Conservation (phyloP, 2,113 vertebrate genomes). For the Leptodactylus fuscus region DNA sequence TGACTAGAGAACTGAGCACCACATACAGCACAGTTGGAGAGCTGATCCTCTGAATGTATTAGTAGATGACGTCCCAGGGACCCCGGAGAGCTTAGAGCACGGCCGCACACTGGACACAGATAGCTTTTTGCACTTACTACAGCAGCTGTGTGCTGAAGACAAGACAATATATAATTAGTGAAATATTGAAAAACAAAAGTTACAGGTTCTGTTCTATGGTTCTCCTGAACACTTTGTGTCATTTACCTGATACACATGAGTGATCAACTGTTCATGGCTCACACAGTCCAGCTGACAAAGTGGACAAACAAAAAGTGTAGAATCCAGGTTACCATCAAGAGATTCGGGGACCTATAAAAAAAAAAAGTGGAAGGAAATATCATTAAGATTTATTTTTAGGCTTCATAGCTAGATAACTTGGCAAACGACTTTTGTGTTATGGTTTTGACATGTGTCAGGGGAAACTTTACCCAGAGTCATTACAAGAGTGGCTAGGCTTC, state of each 20-base stretch:
- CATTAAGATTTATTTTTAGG: background rate
- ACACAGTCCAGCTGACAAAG: constrained; percentile 92
- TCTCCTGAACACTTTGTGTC: background rate
- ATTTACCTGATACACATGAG: constrained; percentile 94
- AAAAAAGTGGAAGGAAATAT: constrained; percentile 52
- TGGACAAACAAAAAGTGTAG: constrained; percentile 83
- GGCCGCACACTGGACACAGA: constrained; percentile 93
- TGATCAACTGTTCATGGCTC: constrained; percentile 89
- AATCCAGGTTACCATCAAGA: constrained; percentile 3
- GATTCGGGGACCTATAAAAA: constrained; percentile 65
- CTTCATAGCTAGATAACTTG: too few relatives aligned
- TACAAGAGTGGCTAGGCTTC: too few relatives aligned
- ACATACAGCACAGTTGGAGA: constrained; percentile 96
- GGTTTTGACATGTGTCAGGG: too few relatives aligned
- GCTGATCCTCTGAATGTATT: constrained; percentile 95
- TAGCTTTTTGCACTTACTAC: constrained; percentile 93
- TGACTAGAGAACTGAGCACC: constrained; percentile 93
- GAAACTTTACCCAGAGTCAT: too few relatives aligned
- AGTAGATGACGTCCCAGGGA: constrained; percentile 94
- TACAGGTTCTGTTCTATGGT: too few relatives aligned
- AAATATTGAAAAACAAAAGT: too few relatives aligned
- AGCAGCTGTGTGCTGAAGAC: constrained; percentile 87
- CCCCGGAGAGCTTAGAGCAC: constrained; percentile 93
- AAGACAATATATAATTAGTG: background rate
- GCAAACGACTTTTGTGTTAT: too few relatives aligned